Evolutionary conservation across 2,113 vertebrate species (phyloP).

Genomic region (Scomber colias): DNA sequence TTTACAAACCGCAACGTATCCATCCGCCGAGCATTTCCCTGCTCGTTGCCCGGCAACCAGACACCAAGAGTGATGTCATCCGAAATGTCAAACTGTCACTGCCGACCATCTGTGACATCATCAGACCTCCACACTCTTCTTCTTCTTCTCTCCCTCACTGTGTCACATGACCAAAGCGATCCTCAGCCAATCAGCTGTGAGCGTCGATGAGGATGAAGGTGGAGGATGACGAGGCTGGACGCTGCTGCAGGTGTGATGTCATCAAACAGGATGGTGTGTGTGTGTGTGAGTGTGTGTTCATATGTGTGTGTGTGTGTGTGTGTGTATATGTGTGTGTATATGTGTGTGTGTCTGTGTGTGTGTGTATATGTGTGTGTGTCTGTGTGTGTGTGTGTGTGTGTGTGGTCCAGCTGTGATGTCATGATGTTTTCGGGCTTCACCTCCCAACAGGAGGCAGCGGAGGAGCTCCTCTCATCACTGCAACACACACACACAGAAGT

Average conservation of each 20-base stretch:
- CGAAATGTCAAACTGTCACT: too few relatives aligned
- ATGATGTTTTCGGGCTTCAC: slow-evolving; percentile 52
- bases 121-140: neutral
- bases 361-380: slow-evolving; percentile 4
- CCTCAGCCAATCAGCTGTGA: slow-evolving; percentile 48
- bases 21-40: too few relatives aligned
- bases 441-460: slow-evolving; percentile 81
- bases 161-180: neutral
- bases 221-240: neutral
- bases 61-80: too few relatives aligned
- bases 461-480: slow-evolving; percentile 81
- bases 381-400: slow-evolving; percentile 9
- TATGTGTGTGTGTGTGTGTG: neutral
- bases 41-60: too few relatives aligned
- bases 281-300: slow-evolving; percentile 2
- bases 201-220: slow-evolving; percentile 41
- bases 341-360: slow-evolving; percentile 6
- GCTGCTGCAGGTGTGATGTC: slow-evolving; percentile 5
- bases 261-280: slow-evolving; percentile 3
- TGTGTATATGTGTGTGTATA: slow-evolving; percentile 3
- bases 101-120: too few relatives aligned
- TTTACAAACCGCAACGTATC: too few relatives aligned
- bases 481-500: slow-evolving; percentile 39
- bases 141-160: neutral
- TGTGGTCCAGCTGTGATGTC: neutral